A percentile compares a stretch with the other conserved stretches of the same genome.
These are phyloP conservation scores for Galaxea fascicularis DNA, from an alignment of 92 coral and sea anemone genomes.

Conservation along the genomic window DNA sequence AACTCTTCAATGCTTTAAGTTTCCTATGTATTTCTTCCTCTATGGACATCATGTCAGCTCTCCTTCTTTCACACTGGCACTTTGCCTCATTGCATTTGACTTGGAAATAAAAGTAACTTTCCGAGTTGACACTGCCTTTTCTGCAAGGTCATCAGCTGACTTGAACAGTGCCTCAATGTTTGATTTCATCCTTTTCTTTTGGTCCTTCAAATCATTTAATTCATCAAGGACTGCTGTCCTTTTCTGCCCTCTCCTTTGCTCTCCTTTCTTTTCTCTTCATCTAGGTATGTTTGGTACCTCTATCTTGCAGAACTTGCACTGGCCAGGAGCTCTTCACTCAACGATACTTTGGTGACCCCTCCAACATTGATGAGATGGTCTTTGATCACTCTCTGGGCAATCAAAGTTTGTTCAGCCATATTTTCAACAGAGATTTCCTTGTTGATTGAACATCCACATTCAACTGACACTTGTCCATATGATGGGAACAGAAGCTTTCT, in stretches of 20 bases:
- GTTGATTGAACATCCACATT: slow-evolving; percentile 57
- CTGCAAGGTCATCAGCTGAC: slow-evolving; percentile 49
- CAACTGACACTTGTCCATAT: slow-evolving; percentile 72
- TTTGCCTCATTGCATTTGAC: slow-evolving; percentile 53
- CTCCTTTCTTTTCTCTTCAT: slow-evolving; percentile 39
- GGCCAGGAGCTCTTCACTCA: slow-evolving; percentile 57
- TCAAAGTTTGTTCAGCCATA: slow-evolving; percentile 52
- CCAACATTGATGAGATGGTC: slow-evolving; percentile 55
- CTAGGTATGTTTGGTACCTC: slow-evolving; percentile 50
- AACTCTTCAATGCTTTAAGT: slow-evolving; percentile 12
- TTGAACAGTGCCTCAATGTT: slow-evolving; percentile 46
- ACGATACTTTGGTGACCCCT: slow-evolving; percentile 56
- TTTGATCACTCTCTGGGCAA: slow-evolving; percentile 56
- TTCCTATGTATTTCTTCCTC: slow-evolving; percentile 38
- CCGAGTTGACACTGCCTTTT: slow-evolving; percentile 59
- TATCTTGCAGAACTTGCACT: slow-evolving; percentile 50
- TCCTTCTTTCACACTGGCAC: slow-evolving; percentile 58
- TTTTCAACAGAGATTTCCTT: slow-evolving; percentile 64
- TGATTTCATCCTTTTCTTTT: slow-evolving; percentile 50
- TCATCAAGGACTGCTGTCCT: slow-evolving; percentile 35
- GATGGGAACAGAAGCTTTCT: slow-evolving; percentile 49
- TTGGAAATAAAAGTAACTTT: slow-evolving; percentile 52
- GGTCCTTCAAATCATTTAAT: slow-evolving; percentile 35
- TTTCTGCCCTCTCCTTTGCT: slow-evolving; percentile 26
- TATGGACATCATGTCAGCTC: slow-evolving; percentile 36